These are phyloP conservation scores for Macroglossus sobrinus DNA, from an alignment of 2,113 vertebrate genomes.

Conservation along the genomic window DNA sequence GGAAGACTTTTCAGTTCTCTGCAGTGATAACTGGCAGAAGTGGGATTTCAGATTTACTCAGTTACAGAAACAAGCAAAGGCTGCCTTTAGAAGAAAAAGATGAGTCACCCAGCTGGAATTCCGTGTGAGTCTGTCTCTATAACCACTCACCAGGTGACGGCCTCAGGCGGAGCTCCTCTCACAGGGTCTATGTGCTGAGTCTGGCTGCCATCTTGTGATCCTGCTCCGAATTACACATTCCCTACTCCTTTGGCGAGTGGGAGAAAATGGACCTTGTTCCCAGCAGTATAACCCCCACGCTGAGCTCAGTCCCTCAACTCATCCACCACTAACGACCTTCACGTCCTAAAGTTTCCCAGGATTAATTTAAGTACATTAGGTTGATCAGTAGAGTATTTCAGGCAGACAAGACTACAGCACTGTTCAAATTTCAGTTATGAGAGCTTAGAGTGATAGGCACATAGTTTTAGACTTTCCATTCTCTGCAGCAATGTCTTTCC, in stretches of 20 bases:
- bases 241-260: background rate
- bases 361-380: background rate
- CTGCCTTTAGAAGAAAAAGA: background rate
- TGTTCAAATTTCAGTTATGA: background rate
- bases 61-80: background rate
- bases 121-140: too few species aligned
- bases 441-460: background rate
- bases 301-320: background rate
- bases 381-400: background rate
- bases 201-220: background rate
- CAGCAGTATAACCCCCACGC: background rate
- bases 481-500: background rate
- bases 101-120: accelerated
- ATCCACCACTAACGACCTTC: background rate
- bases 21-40: background rate
- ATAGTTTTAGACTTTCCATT: background rate
- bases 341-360: background rate
- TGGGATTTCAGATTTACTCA: background rate
- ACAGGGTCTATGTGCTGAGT: background rate
- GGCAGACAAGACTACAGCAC: background rate
- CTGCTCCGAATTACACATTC: background rate
- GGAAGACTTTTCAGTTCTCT: background rate
- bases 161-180: background rate
- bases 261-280: background rate
- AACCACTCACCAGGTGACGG: background rate